Evolutionary conservation across 2,888 invertebrate genomes (phyloP).

Genomic region (Cosmopolites sordidus): DNA sequence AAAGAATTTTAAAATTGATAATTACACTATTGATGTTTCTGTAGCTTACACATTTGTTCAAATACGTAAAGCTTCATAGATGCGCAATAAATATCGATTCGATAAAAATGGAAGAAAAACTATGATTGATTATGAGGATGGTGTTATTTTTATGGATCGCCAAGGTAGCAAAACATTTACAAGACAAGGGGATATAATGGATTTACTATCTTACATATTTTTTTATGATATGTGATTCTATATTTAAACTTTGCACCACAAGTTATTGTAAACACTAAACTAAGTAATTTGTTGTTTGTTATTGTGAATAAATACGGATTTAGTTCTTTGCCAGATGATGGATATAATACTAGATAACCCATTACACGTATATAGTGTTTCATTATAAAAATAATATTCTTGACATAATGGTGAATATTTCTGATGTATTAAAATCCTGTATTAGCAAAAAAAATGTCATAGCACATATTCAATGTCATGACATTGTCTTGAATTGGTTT

Average conservation of each 20-base stretch:
- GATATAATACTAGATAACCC: neutral
- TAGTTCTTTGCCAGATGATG: constrained; percentile 1
- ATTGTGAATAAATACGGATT: neutral
- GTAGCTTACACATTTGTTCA: no score
- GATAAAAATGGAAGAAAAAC: no score
- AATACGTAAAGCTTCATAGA: no score
- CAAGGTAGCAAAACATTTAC: neutral
- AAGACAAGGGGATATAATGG: neutral
- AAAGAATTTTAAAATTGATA: neutral
- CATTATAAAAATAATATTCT: neutral
- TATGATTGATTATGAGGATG: no score
- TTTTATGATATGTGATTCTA: neutral
- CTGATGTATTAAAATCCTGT: no score
- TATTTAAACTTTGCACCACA: neutral
- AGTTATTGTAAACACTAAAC: neutral
- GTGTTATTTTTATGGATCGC: no score
- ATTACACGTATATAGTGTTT: neutral
- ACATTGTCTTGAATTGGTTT: no score
- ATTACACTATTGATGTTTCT: no score
- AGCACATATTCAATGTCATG: no score
- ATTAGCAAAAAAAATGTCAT: neutral
- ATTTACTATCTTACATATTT: neutral
- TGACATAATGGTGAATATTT: neutral
- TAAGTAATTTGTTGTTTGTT: neutral
- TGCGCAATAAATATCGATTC: no score